Base-by-base conservation (phyloP, 2,888 invertebrate genomes). In the Ophion slaviceki region DNA sequence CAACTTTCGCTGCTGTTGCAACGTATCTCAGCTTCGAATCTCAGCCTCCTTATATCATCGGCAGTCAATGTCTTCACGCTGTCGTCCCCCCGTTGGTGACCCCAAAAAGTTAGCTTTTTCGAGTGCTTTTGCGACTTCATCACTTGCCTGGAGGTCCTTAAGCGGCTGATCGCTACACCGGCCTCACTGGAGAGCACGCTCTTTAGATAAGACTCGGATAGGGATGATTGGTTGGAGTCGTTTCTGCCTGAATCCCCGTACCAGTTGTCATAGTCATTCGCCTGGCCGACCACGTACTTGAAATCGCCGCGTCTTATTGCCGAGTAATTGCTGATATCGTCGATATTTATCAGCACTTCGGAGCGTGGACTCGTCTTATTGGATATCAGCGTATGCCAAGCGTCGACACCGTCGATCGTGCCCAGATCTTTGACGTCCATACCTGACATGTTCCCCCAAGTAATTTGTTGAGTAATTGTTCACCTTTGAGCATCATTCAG, bases 241-340 rank as follows among this genome's bases (percentile, higher is more conserved):
- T 82, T 47, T 20, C 89, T 87, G 7, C 95, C 95, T 0, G 92
- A 87, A 76, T 94, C 94, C 3, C 95, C 95, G 88, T 94, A 94
- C 95, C 95, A 95, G 0, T 88, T 89, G 87, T 95, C 94, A 0
- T 89, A 89, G 47, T 76, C 77, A 17, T 68, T 75, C 4, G 89
- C 89, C 17, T 95, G 95, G 2, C 96, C 96, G 62, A 95, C 95
- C 0, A 96, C 90, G 82, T 96, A 95, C 92, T 96, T 96, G 92
- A 95, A 96, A 91, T 96, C 95, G 0, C 96, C 96, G 32, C 95
- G 94, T 91, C 96, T 94, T 68, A 94, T 94, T 90, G 96, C 95
- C 0, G 95, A 95, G 87, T 95, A 96, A 87, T 95, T 95, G 2
- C 88, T 92, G 10, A 94, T 92, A 67, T 95, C 95, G 84, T 96